Base-by-base conservation (phyloP, 2,797 vertebrate species). In the Gymnocypris eckloni region DNA sequence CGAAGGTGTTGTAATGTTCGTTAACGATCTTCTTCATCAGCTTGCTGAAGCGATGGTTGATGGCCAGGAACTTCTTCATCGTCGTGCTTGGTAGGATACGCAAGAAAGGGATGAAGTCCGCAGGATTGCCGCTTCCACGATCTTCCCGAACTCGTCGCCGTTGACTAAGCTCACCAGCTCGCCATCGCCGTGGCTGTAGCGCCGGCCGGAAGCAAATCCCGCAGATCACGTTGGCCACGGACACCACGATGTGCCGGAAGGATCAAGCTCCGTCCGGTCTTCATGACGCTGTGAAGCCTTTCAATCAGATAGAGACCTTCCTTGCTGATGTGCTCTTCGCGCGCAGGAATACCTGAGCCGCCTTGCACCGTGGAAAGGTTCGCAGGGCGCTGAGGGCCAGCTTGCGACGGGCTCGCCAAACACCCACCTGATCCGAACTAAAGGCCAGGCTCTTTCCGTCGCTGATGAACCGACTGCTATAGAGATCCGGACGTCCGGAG, bases 81-180 rank as follows among this genome's bases (percentile, higher is more conserved):
- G 90, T 1, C 0, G 11, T 15, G 88, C 56, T 98, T 67, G 97
- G 97, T 59, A 99, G 92, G 85, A 95, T 96, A 0, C 81, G 96
- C 4, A 99, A 96, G 20, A 95, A 0, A 0, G 98, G 98, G 54
- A 99, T 96, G 94, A 98, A 99, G 90, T 99, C 98, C 0, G 94
- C 93, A 0, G 94, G 96, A 87, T 97, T 95, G 0, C 97, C 97
- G 0, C 92, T 90, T 20, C 91, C 96, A 88, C 89, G 5, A 94
- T 95, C 2, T 92, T 90, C 1, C 90, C 94, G 2, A 99, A 99
- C 18, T 98, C 96, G 0, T 97, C 93, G 11, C 18, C 1, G 88
- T 93, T 92, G 45, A 99, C 91, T 0, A 99, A 0, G 1, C 88
- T 89, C 66, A 98, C 16, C 67, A 99, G 94, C 86, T 97, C 96